These are phyloP conservation scores for Rhipidura dahli DNA, from an alignment of 2,113 vertebrate species.

Conservation along the genomic window DNA sequence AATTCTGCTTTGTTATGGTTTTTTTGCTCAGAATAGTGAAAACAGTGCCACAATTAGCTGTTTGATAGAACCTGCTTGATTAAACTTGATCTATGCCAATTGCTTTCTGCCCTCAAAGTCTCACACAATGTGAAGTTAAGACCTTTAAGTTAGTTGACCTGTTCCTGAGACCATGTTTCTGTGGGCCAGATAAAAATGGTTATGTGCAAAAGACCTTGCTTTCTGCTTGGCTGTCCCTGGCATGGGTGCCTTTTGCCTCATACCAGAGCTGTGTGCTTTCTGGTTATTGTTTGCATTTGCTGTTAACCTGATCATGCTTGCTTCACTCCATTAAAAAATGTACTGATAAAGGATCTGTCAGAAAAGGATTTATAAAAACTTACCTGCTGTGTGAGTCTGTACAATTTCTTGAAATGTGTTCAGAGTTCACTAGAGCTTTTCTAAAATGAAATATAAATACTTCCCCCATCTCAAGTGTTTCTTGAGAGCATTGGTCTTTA, in stretches of 20 bases:
- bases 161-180: neutral
- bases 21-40: neutral
- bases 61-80: neutral
- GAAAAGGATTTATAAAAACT: neutral
- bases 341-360: neutral
- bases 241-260: neutral
- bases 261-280: neutral
- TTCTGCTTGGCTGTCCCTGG: neutral
- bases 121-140: neutral
- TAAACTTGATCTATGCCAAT: neutral
- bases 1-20: neutral
- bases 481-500: neutral
- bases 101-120: neutral
- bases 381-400: neutral
- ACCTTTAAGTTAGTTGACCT: neutral
- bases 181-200: neutral
- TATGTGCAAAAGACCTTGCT: neutral
- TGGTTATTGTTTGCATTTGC: neutral
- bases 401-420: neutral
- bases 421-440: neutral
- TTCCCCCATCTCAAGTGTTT: neutral
- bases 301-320: neutral
- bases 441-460: neutral
- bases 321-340: neutral
- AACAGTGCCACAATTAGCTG: neutral